Evolutionary conservation across 1,140 invertebrate species (phyloP).

Genomic region (Hyposmocoma kahamanoa): DNA sequence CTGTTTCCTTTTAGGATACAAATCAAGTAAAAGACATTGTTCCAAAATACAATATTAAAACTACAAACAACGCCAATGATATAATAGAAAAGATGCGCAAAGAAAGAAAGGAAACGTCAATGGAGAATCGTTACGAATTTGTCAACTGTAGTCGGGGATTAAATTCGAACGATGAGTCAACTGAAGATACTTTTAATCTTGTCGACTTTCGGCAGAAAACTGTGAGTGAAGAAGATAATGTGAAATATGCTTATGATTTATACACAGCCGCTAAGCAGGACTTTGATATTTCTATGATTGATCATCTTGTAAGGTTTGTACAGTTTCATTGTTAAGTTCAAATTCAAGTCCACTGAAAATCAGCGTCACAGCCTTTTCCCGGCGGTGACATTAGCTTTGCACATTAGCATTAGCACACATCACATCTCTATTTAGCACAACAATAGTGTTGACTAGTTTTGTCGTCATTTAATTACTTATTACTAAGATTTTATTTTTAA

Average conservation of each 20-base stretch:
- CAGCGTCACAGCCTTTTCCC: too few relatives aligned
- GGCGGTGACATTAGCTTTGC: too few relatives aligned
- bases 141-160: constrained; percentile 67
- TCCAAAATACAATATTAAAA: constrained; percentile 35
- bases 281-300: constrained; percentile 70
- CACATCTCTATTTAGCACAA: too few relatives aligned
- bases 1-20: constrained; percentile 36
- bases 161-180: constrained; percentile 38
- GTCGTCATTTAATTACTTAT: too few relatives aligned
- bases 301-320: constrained; percentile 74
- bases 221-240: constrained; percentile 29
- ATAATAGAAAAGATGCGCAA: constrained; percentile 65
- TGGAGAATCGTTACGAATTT: constrained; percentile 67
- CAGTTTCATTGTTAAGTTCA: too few relatives aligned
- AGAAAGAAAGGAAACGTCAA: constrained; percentile 52
- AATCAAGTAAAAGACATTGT: constrained; percentile 37
- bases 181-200: constrained; percentile 40
- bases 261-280: constrained; percentile 70
- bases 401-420: too few relatives aligned
- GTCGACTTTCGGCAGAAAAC: constrained; percentile 50
- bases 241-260: constrained; percentile 73
- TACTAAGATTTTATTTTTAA: too few relatives aligned
- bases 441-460: too few relatives aligned
- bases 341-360: too few relatives aligned
- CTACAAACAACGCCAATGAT: constrained; percentile 44